Percentiles rank a stretch among this genome's conserved stretches.
phyloP scores from a whole-genome alignment of 2,797 vertebrate species.

The Pseudochaenichthys georgianus region DNA sequence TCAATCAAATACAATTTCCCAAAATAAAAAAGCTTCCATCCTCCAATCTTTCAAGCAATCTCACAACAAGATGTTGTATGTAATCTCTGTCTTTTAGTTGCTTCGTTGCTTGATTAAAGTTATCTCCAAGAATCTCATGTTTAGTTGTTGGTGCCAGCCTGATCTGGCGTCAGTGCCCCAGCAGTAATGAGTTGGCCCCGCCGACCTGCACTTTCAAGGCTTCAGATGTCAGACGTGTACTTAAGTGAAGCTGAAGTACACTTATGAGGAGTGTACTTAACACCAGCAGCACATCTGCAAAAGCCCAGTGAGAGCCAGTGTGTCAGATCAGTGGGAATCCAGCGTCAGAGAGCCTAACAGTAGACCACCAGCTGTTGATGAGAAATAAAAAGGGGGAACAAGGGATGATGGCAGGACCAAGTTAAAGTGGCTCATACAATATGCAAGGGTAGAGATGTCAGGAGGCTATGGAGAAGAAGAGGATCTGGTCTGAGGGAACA shows the following conservation, averaged over 20 bases:
- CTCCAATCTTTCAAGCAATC: slow-evolving; percentile 12
- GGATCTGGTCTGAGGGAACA: slow-evolving; percentile 28
- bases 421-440: slow-evolving; percentile 10
- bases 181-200: slow-evolving; percentile 28
- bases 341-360: slow-evolving; percentile 11
- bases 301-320: slow-evolving; percentile 10
- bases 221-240: slow-evolving; percentile 42
- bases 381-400: not conserved
- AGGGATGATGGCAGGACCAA: slow-evolving; percentile 2
- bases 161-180: slow-evolving; percentile 29
- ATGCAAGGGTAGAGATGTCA: slow-evolving; percentile 1
- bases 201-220: slow-evolving; percentile 43
- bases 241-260: slow-evolving; percentile 49
- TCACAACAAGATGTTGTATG: slow-evolving; percentile 23
- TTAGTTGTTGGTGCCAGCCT: slow-evolving; percentile 3
- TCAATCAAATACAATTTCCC: not conserved
- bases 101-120: slow-evolving; percentile 23
- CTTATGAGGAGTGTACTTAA: slow-evolving; percentile 52
- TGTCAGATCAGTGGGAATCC: slow-evolving; percentile 44
- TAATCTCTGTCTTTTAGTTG: slow-evolving; percentile 18
- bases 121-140: not conserved
- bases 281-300: slow-evolving; percentile 47
- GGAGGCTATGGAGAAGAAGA: slow-evolving; percentile 24
- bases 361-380: slow-evolving; percentile 46
- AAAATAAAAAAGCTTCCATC: slow-evolving; percentile 2